phyloP scores from a whole-genome alignment of 2,888 invertebrate genomes.

The Tipula confusa region DNA sequence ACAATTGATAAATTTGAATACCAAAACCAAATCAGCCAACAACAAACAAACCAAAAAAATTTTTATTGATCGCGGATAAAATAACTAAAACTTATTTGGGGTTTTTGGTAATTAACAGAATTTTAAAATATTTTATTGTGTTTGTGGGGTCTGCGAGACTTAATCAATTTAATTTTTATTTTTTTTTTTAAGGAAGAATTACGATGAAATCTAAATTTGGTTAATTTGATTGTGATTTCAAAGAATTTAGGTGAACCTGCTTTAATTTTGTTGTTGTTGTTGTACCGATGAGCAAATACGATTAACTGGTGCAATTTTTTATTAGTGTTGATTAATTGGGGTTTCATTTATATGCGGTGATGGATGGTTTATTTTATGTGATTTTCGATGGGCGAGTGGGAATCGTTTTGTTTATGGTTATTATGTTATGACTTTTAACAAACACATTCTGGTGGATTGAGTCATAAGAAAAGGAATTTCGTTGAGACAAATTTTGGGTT shows the following conservation, averaged over 20 bases:
- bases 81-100: background rate
- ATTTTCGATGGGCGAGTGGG: background rate
- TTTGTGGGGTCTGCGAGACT: background rate
- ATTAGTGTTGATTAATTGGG: background rate
- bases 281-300: background rate
- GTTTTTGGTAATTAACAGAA: background rate
- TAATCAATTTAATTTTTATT: too few species aligned
- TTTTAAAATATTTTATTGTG: background rate
- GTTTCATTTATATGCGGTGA: background rate
- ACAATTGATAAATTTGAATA: background rate
- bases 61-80: background rate
- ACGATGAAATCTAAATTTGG: background rate
- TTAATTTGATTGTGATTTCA: constrained; percentile 20
- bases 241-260: background rate
- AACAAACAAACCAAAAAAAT: background rate
- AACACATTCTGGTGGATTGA: background rate
- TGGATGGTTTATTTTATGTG: background rate
- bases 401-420: background rate
- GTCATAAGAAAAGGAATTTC: too few species aligned
- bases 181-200: too few species aligned
- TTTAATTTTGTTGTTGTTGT: background rate
- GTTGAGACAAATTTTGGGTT: too few species aligned
- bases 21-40: background rate
- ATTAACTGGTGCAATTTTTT: constrained; percentile 3
- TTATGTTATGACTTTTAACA: background rate